These are phyloP conservation scores for Ceratina australensis DNA, from an alignment of 1,140 invertebrate genomes.

Conservation along the genomic window DNA sequence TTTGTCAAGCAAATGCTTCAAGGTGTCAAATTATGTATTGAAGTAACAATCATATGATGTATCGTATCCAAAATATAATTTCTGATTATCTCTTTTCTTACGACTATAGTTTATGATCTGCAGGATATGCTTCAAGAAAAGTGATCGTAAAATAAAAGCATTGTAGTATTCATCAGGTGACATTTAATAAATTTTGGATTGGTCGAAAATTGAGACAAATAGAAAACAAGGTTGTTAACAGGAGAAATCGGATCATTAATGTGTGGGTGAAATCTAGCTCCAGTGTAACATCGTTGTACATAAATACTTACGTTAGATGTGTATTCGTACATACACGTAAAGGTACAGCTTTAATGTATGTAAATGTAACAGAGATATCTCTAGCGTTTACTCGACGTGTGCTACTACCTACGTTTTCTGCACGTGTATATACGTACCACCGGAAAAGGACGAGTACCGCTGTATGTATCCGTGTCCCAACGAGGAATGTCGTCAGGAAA, in stretches of 20 bases:
- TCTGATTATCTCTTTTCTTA: too few relatives aligned
- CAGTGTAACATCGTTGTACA: constrained; percentile 55
- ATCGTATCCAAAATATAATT: too few relatives aligned
- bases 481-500: not conserved
- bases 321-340: constrained; percentile 52
- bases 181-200: too few relatives aligned
- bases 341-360: constrained; percentile 60
- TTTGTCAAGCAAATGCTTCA: too few relatives aligned
- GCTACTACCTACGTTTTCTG: constrained; percentile 43
- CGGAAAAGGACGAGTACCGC: not conserved
- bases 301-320: constrained; percentile 55
- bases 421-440: constrained; percentile 48
- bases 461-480: constrained; percentile 7
- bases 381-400: constrained; percentile 54
- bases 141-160: too few relatives aligned
- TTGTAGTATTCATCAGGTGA: too few relatives aligned
- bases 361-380: constrained; percentile 58
- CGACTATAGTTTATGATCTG: too few relatives aligned
- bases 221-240: not conserved
- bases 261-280: not conserved
- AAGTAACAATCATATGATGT: too few relatives aligned
- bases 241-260: constrained; percentile 15
- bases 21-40: too few relatives aligned
- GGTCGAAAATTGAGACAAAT: too few relatives aligned
- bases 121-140: too few relatives aligned